phyloP scores from a whole-genome alignment of 2,888 invertebrate species.

The Pandemis cinnamomeana region DNA sequence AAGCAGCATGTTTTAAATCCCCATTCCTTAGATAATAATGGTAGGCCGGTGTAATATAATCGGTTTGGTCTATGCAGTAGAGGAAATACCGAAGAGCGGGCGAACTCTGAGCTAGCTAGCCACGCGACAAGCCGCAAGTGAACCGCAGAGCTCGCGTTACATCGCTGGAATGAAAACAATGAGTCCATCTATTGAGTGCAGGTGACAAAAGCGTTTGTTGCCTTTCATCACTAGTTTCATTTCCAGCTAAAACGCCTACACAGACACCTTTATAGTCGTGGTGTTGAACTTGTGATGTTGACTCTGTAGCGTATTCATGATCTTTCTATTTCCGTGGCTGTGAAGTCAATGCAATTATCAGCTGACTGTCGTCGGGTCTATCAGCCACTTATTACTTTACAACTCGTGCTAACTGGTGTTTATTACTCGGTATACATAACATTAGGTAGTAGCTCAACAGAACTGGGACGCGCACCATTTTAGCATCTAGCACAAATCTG shows the following conservation, averaged over 20 bases:
- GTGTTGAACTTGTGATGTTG: neutral
- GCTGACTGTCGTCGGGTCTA: constrained; percentile 27
- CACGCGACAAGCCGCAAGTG: constrained; percentile 59
- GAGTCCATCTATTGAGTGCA: constrained; percentile 60
- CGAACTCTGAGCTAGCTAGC: constrained; percentile 44
- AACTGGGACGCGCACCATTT: constrained; percentile 56
- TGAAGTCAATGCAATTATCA: constrained; percentile 27
- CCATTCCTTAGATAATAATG: constrained; percentile 46
- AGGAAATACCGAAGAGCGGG: constrained; percentile 46
- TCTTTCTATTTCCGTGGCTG: neutral
- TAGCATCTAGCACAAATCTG: constrained; percentile 45
- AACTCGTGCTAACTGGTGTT: constrained; percentile 42
- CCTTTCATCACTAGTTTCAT: constrained; percentile 27
- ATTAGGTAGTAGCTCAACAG: constrained; percentile 35
- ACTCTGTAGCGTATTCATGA: neutral
- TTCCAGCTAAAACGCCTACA: constrained; percentile 16
- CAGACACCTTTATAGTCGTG: constrained; percentile 6
- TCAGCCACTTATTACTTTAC: constrained; percentile 34
- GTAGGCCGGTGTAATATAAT: constrained; percentile 45
- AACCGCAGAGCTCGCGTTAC: constrained; percentile 64
- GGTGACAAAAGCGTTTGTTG: constrained; percentile 56
- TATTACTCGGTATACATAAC: constrained; percentile 45
- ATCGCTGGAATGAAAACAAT: constrained; percentile 70
- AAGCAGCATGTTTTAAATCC: constrained; percentile 44
- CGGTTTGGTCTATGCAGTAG: constrained; percentile 42